Evolutionary conservation across 2,113 vertebrate genomes (phyloP).

Genomic region (Caretta caretta): DNA sequence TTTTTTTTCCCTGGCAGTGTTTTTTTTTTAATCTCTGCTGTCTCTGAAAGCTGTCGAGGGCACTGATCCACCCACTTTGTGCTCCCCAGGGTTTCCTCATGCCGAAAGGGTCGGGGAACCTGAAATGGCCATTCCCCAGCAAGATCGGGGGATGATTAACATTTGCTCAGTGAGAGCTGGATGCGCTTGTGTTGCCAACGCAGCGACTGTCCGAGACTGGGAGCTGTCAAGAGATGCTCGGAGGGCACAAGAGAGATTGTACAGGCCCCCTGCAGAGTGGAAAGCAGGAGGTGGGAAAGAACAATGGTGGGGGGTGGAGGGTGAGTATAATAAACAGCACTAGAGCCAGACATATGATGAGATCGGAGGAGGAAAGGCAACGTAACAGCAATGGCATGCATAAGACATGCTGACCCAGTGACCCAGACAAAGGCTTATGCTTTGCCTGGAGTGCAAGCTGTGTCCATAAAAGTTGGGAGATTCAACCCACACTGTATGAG

Average conservation of each 20-base stretch:
- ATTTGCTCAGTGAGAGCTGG: not conserved
- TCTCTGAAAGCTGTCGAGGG: slow-evolving; percentile 40
- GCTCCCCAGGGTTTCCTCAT: slow-evolving; percentile 15
- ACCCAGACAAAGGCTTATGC: not conserved
- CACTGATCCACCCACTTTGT: slow-evolving; percentile 7
- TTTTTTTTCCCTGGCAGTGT: accelerated
- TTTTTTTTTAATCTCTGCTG: slow-evolving; percentile 21
- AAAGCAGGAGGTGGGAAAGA: not conserved
- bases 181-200: not conserved
- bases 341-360: not conserved
- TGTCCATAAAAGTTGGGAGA: not conserved
- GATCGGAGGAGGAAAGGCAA: not conserved
- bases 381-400: not conserved
- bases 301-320: not conserved
- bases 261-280: not conserved
- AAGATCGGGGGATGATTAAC: not conserved
- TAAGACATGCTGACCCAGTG: not conserved
- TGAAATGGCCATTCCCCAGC: slow-evolving; percentile 1
- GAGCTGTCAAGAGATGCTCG: not conserved
- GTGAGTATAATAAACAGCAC: not conserved
- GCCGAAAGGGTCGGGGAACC: slow-evolving; percentile 4
- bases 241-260: not conserved
- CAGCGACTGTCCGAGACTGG: not conserved
- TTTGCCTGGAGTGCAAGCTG: not conserved
- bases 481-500: not conserved